Evolutionary conservation across 2,888 invertebrate genomes (phyloP).

Genomic region (Malacosoma neustria): DNA sequence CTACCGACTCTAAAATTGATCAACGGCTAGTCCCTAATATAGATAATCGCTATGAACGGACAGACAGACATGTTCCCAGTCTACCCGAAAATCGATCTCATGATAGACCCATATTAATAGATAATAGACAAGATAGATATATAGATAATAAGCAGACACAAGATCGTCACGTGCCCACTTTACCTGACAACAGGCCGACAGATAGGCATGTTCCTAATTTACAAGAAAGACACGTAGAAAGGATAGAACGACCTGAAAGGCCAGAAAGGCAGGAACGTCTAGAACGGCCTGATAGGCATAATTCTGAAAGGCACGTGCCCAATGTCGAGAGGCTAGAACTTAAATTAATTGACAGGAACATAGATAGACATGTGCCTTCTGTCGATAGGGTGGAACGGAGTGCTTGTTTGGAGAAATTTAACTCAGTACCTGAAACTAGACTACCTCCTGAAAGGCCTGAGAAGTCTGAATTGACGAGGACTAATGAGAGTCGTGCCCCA

Average conservation of each 20-base stretch:
- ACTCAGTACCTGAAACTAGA: background rate
- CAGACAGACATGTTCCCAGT: constrained; percentile 13
- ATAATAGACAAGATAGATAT: constrained; percentile 13
- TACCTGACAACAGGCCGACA: constrained; percentile 15
- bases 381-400: constrained; percentile 9
- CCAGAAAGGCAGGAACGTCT: constrained; percentile 7
- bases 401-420: background rate
- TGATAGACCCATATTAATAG: constrained; percentile 12
- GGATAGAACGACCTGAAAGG: constrained; percentile 6
- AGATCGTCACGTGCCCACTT: constrained; percentile 10
- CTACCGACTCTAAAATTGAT: constrained; percentile 18
- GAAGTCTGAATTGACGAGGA: constrained; percentile 20
- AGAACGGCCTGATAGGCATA: constrained; percentile 11
- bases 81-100: constrained; percentile 12
- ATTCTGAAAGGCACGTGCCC: constrained; percentile 1
- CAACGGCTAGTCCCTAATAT: constrained; percentile 9
- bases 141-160: constrained; percentile 8
- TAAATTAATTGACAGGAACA: constrained; percentile 15
- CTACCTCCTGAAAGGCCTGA: constrained; percentile 20
- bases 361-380: constrained; percentile 9
- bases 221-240: constrained; percentile 11
- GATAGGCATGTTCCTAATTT: constrained; percentile 18
- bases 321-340: constrained; percentile 11
- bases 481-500: constrained; percentile 45
- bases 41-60: constrained; percentile 10